phyloP scores from a whole-genome alignment of 2,797 vertebrate genomes.

The Iguana delicatissima region DNA sequence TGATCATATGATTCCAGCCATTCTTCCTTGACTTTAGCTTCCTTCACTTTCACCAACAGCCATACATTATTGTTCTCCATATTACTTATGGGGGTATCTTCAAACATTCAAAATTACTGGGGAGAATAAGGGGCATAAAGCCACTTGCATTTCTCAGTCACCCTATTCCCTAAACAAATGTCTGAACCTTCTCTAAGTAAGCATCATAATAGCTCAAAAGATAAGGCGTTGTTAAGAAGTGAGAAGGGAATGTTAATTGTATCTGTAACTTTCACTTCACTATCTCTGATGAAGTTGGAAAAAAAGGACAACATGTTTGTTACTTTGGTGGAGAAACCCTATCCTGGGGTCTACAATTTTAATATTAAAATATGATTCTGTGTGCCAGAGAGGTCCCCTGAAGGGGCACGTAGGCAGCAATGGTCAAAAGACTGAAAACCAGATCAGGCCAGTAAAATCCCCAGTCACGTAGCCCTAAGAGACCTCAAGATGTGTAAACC shows the following conservation, averaged over 20 bases:
- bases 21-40: conserved; percentile 8
- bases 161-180: neutral
- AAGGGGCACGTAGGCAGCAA: too few species aligned
- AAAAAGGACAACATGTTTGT: neutral
- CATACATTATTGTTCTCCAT: neutral
- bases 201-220: neutral
- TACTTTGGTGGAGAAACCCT: too few species aligned
- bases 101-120: conserved; percentile 12
- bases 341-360: too few species aligned
- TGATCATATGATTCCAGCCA: conserved; percentile 19
- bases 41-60: neutral
- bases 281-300: neutral
- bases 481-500: too few species aligned
- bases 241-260: neutral
- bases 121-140: neutral
- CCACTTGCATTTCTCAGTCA: neutral
- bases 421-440: too few species aligned
- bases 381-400: too few species aligned
- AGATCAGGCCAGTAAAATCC: too few species aligned
- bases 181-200: neutral
- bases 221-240: neutral
- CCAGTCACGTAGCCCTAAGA: too few species aligned
- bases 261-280: neutral
- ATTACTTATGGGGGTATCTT: neutral
- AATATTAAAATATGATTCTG: too few species aligned